Conservation (phyloP, 1,140 invertebrate species). For the Maconellicoccus hirsutus region DNA sequence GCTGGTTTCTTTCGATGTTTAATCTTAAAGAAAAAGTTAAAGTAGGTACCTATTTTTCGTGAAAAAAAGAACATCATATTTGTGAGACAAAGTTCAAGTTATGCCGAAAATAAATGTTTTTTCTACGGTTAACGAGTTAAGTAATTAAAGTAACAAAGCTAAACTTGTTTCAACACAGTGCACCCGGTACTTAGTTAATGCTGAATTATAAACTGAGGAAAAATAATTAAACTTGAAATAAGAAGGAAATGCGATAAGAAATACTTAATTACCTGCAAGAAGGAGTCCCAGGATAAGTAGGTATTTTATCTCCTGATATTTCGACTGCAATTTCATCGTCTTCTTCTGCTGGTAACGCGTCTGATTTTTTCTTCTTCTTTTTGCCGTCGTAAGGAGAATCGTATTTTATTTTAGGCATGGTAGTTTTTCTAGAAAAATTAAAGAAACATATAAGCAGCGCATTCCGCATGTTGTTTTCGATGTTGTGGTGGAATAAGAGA, state of each 20-base stretch:
- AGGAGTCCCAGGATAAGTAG: slow-evolving; percentile 12
- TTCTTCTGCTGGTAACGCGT: neutral
- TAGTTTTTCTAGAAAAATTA: neutral
- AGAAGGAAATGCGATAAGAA: neutral
- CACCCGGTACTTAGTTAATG: neutral
- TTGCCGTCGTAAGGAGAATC: neutral
- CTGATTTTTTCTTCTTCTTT: slow-evolving; percentile 15
- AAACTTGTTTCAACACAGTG: neutral
- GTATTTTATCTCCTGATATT: neutral
- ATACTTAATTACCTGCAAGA: slow-evolving; percentile 14
- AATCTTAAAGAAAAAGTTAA: neutral
- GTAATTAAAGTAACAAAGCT: neutral
- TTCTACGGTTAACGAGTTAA: neutral
- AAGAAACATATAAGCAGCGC: neutral
- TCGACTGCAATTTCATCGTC: neutral
- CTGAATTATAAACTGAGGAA: neutral
- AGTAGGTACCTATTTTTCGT: slow-evolving; percentile 10
- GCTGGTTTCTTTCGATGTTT: neutral
- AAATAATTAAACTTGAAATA: slow-evolving; percentile 10
- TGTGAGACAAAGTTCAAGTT: neutral
- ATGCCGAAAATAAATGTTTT: neutral
- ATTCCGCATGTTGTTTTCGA: too few relatives aligned
- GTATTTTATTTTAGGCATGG: slow-evolving; percentile 17
- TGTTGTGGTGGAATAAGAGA: too few relatives aligned
- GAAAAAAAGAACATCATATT: neutral